Evolutionary conservation across 2,113 vertebrate species (phyloP).

Genomic region (Gasterosteus nipponicus): DNA sequence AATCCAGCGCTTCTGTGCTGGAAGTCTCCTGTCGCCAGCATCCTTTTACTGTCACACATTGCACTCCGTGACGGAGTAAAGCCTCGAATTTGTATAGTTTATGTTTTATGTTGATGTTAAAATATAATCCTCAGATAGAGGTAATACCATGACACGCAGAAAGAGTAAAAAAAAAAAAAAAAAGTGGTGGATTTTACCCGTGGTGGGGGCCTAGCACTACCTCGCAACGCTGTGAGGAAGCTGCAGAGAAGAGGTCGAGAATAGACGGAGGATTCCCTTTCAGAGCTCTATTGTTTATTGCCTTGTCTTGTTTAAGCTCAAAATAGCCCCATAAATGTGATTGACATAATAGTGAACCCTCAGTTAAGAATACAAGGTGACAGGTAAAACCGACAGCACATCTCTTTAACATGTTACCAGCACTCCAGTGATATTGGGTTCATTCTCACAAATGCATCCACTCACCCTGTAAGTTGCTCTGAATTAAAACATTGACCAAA

Average conservation of each 20-base stretch:
- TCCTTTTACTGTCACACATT: constrained; percentile 52
- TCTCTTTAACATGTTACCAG: neutral
- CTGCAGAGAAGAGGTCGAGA: constrained; percentile 29
- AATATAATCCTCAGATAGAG: constrained; percentile 24
- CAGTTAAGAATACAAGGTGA: constrained; percentile 41
- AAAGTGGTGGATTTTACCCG: constrained; percentile 10
- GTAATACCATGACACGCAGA: constrained; percentile 18
- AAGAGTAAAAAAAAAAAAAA: constrained; percentile 7
- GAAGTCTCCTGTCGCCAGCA: constrained; percentile 31
- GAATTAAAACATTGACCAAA: constrained; percentile 11
- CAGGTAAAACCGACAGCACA: constrained; percentile 36
- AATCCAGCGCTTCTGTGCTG: constrained; percentile 24
- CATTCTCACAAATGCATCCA: constrained; percentile 2
- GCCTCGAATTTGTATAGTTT: constrained; percentile 50
- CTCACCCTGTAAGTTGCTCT: neutral
- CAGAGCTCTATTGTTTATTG: constrained; percentile 46
- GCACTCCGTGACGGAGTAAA: constrained; percentile 42
- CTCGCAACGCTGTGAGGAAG: constrained; percentile 11
- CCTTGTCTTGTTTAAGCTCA: constrained; percentile 21
- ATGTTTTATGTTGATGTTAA: constrained; percentile 50
- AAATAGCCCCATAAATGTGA: constrained; percentile 50
- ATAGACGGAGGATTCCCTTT: constrained; percentile 36
- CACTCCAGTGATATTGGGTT: neutral
- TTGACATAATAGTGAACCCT: constrained; percentile 46
- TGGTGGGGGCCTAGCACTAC: constrained; percentile 11